Percentiles rank a stretch among this genome's conserved stretches.
phyloP scores from a whole-genome alignment of 1,140 invertebrate genomes.

The Drosophila bocki region DNA sequence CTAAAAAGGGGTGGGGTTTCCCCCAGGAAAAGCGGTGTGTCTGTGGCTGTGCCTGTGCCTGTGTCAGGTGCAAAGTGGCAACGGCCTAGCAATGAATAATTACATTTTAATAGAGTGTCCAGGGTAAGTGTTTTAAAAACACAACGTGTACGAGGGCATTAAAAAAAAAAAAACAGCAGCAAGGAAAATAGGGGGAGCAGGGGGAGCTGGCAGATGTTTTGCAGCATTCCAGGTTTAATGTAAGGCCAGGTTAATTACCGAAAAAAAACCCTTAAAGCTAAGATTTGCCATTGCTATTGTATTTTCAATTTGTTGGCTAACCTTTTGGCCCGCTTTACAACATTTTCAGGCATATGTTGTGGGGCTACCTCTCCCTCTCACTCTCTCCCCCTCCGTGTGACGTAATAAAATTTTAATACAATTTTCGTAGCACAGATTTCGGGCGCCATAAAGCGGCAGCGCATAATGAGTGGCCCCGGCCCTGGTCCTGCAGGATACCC shows the following conservation, averaged over 20 bases:
- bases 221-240: slow-evolving; percentile 1
- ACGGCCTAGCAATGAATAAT: slow-evolving; percentile 78
- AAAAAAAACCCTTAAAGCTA: neutral
- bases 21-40: slow-evolving; percentile 4
- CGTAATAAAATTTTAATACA: slow-evolving; percentile 54
- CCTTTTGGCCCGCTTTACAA: slow-evolving; percentile 1
- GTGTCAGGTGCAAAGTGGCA: slow-evolving; percentile 75
- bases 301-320: slow-evolving; percentile 20
- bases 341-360: slow-evolving; percentile 18
- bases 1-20: slow-evolving; percentile 1
- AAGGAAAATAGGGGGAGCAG: neutral
- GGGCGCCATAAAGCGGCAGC: slow-evolving; percentile 41
- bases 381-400: neutral
- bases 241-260: neutral
- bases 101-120: slow-evolving; percentile 80
- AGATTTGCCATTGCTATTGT: neutral
- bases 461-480: slow-evolving; percentile 45
- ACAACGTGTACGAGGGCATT: slow-evolving; percentile 31
- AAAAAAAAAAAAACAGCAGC: neutral
- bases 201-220: neutral
- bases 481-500: neutral
- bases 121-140: slow-evolving; percentile 71
- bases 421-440: slow-evolving; percentile 47
- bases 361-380: neutral
- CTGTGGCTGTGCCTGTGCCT: slow-evolving; percentile 2